Evolutionary conservation across 2,888 invertebrate species (phyloP).

Genomic region (Melinopterus prodromus): DNA sequence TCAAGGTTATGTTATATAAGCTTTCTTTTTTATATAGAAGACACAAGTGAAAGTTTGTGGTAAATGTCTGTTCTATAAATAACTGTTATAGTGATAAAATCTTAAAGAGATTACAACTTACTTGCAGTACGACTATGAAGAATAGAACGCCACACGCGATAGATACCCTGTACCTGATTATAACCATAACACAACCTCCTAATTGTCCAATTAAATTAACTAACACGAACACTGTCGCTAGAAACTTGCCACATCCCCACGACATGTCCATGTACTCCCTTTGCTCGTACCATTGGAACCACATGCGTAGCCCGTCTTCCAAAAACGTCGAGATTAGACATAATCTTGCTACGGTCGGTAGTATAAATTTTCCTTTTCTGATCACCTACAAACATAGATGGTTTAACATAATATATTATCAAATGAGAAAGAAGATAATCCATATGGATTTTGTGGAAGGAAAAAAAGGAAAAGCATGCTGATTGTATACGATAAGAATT

Average conservation of each 20-base stretch:
- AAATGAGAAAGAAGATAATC: constrained; percentile 20
- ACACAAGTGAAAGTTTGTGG: neutral
- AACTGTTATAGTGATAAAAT: neutral
- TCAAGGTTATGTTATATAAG: neutral
- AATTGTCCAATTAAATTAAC: constrained; percentile 96
- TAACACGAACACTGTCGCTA: constrained; percentile 95
- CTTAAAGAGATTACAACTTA: constrained; percentile 54
- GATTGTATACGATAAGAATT: neutral
- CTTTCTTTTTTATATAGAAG: neutral
- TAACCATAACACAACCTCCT: constrained; percentile 96
- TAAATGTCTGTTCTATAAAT: constrained; percentile 12
- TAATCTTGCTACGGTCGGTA: constrained; percentile 94
- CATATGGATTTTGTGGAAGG: neutral
- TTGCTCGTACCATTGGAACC: constrained; percentile 98
- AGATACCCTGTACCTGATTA: constrained; percentile 89
- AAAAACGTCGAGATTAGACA: constrained; percentile 98
- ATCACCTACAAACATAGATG: constrained; percentile 73
- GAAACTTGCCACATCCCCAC: constrained; percentile 94
- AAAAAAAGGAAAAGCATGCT: neutral
- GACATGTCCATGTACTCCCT: constrained; percentile 97
- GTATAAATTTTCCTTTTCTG: constrained; percentile 87
- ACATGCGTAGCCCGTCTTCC: constrained; percentile 99
- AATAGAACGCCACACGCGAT: constrained; percentile 92
- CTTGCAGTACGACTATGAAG: constrained; percentile 96
- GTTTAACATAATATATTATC: neutral